Base-by-base conservation (phyloP, 2,113 vertebrate genomes). In the Cheilinus undulatus region DNA sequence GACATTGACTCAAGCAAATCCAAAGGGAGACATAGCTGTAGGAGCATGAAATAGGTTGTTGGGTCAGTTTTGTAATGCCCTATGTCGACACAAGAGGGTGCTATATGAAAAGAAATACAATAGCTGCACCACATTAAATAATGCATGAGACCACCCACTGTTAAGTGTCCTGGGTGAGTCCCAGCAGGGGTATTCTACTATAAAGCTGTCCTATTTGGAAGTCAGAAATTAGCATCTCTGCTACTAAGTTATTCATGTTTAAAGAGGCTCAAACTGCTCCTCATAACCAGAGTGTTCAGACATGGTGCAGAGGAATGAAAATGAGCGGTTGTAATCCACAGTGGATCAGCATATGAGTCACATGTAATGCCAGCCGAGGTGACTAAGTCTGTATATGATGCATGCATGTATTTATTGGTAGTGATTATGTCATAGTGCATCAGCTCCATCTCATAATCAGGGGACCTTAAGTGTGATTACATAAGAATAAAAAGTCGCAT, bases 51-150 rank as follows among this genome's bases (percentile, higher is more conserved):
- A 63, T 14, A 8, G 2, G 12, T 13, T 66, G 60, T 11, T 3
- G 8, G 23, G 19, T 48, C 11, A 62, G 51, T 11, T 34, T 13
- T 57, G 71, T 49, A 20, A 69, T 69, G 30, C 40, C 28, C 1
- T 20, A 1, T 43, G 7, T 32, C 4, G 7, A 28, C 92, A 90
- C 71, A 57, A 46, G 87, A 43, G 65, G 85, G 90, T 60, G 70
- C 64, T 52, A 79, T 3, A 68, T 46, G 59, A 73, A 46, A 56
- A 85, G 17, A 61, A 69, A 75, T 72, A 24, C 2, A 6, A 17
- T 0, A 4, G 11, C 32, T 60, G 63, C 62, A 7, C 30, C 11
- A 19, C 9, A 7, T 42, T 76, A 24, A 64, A 76, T 81, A 46
- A 57, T 56, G n/a, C 20, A 80, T 62, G 46, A 76, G 69, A 76